Percentiles rank a stretch among this genome's conserved stretches.
phyloP scores from a whole-genome alignment of 2,113 vertebrate genomes.

The Thalassarche chlororhynchos region DNA sequence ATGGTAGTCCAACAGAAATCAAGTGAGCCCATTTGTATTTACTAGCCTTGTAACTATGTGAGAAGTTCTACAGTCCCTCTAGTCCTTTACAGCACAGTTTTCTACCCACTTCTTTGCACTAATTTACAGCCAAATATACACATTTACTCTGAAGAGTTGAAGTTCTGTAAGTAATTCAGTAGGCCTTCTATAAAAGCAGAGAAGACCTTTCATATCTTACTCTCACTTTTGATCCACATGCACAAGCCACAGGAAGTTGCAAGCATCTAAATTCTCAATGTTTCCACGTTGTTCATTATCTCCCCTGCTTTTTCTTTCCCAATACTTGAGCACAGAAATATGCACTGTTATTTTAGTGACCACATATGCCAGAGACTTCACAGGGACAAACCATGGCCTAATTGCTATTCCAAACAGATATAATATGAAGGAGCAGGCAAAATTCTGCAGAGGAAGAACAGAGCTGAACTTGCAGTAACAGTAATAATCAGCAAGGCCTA shows the following conservation, averaged over 20 bases:
- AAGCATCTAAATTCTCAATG: neutral
- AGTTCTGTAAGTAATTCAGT: neutral
- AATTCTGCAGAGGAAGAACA: neutral
- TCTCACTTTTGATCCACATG: neutral
- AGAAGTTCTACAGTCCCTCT: neutral
- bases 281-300: neutral
- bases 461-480: neutral
- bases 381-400: neutral
- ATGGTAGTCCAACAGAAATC: neutral
- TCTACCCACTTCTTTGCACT: neutral
- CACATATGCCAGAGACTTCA: neutral
- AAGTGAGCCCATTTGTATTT: neutral
- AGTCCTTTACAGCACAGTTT: neutral
- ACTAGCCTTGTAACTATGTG: neutral
- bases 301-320: neutral
- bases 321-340: neutral
- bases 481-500: neutral
- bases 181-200: neutral
- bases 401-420: neutral
- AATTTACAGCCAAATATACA: neutral
- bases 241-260: neutral
- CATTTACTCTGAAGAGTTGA: neutral
- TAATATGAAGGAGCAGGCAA: neutral
- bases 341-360: neutral
- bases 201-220: neutral